These are phyloP conservation scores for Lamellibrachia columna DNA, from an alignment of 2,888 invertebrate species.

Conservation along the genomic window DNA sequence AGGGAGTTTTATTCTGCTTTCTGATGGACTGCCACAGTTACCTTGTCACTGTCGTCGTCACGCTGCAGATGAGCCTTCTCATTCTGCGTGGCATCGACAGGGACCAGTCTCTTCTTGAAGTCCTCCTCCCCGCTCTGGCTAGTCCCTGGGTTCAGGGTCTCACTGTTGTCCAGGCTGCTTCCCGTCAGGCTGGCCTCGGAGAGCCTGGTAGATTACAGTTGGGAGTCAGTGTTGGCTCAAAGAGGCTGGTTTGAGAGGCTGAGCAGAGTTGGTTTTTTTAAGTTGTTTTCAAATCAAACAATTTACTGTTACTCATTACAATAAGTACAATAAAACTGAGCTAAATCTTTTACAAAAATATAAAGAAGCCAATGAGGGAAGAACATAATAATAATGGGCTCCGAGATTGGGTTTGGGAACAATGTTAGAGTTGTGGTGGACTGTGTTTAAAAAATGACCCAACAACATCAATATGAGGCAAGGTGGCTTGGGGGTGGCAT, in stretches of 20 bases:
- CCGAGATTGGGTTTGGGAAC: no score
- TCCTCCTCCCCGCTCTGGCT: background rate
- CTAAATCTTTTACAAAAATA: no score
- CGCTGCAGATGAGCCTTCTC: background rate
- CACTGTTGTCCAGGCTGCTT: background rate
- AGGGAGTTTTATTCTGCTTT: no score
- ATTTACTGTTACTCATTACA: no score
- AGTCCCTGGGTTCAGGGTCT: background rate
- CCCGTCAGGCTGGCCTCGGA: background rate
- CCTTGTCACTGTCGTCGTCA: background rate
- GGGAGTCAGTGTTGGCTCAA: background rate
- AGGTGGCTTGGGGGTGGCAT: no score
- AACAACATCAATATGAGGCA: no score
- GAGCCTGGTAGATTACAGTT: background rate
- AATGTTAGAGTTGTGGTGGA: no score
- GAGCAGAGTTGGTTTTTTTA: background rate
- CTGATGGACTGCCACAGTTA: background rate
- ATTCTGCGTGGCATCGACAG: background rate
- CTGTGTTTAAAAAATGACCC: no score
- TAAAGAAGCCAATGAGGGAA: no score
- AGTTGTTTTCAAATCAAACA: background rate
- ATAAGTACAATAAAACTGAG: no score
- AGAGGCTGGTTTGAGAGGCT: background rate
- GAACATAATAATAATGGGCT: no score
- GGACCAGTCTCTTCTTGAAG: background rate